Base-by-base conservation (phyloP, 2,888 invertebrate genomes). In the Ernsta delagoae region DNA sequence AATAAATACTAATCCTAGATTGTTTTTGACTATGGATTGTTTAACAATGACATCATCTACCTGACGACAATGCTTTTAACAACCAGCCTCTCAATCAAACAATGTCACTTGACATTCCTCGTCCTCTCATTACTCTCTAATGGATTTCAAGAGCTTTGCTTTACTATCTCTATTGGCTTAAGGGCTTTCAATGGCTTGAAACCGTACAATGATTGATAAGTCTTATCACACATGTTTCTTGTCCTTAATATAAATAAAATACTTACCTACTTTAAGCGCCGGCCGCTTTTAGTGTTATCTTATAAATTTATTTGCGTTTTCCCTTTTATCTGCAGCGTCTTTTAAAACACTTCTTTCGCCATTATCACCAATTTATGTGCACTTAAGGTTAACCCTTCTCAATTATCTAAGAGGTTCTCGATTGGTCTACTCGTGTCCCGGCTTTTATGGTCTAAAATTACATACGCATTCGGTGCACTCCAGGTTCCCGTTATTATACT, bases 401-500 rank as follows among this genome's bases (percentile, higher is more conserved):
- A 5, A 83, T 85, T 82, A 86, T 83, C 80, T 81, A 71, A 71
- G 74, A 81, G 79, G 74, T 76, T 60, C 75, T 80, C 77, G 75
- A 83, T 66, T 79, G 75, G 74, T 83, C 36, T 79, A 75, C 75
- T 77, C 79, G 78, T 83, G 82, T 84, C 80, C 75, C 72, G 69
- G 76, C 80, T 83, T 85, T 85, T 83, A 84, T 79, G 76, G 75
- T 86, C 81, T 86, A 85, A 86, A 88, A 84, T 86, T 85, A 86
- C 36, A 36, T 36, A 36, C 83, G 75, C 79, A 80, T 79, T 75
- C 74, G 74, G 78, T 83, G 79, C 84, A 84, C 84, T 86, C 79
- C 80, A 86, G 83, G 83, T 87, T 86, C 89, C 88, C 88, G 89
- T 88, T 86, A 83, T 82, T 86, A 86, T 82, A 90, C 87, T 87